Evolutionary conservation across 2,888 invertebrate species (phyloP).

Genomic region (Cabera pusaria): DNA sequence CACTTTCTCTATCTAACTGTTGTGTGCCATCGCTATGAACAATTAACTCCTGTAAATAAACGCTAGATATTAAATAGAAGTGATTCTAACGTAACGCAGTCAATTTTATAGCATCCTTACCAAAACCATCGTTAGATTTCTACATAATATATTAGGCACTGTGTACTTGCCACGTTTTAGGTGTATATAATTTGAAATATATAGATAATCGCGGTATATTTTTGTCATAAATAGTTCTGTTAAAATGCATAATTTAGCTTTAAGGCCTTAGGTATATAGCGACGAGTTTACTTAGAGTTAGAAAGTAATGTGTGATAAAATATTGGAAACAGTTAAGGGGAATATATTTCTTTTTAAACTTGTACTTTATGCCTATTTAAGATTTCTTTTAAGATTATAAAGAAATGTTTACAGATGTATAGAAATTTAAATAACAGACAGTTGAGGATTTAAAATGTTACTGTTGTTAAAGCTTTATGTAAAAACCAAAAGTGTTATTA

Average conservation of each 20-base stretch:
- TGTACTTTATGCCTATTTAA: conserved; percentile 49
- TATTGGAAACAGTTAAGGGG: conserved; percentile 41
- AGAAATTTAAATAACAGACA: conserved; percentile 61
- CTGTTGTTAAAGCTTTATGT: conserved; percentile 81
- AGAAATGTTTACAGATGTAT: conserved; percentile 50
- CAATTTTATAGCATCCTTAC: conserved; percentile 65
- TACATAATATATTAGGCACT: conserved; percentile 37
- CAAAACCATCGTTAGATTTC: conserved; percentile 28
- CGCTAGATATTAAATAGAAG: conserved; percentile 38
- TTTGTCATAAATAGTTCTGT: conserved; percentile 65
- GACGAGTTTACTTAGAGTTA: conserved; percentile 29
- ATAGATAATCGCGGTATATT: conserved; percentile 55
- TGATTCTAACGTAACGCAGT: conserved; percentile 66
- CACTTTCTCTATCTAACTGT: conserved; percentile 12
- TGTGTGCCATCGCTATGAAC: conserved; percentile 67
- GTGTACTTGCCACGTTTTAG: conserved; percentile 60
- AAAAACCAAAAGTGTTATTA: conserved; percentile 81
- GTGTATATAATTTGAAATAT: conserved; percentile 45
- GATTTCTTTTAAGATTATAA: conserved; percentile 36
- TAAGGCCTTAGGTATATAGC: conserved; percentile 54
- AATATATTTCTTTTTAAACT: conserved; percentile 60
- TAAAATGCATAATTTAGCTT: conserved; percentile 74
- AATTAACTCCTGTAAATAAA: conserved; percentile 58
- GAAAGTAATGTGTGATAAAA: conserved; percentile 41
- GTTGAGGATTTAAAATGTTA: conserved; percentile 68